Base-by-base conservation (phyloP, 2,888 invertebrate species). In the Augiades crinisus region DNA sequence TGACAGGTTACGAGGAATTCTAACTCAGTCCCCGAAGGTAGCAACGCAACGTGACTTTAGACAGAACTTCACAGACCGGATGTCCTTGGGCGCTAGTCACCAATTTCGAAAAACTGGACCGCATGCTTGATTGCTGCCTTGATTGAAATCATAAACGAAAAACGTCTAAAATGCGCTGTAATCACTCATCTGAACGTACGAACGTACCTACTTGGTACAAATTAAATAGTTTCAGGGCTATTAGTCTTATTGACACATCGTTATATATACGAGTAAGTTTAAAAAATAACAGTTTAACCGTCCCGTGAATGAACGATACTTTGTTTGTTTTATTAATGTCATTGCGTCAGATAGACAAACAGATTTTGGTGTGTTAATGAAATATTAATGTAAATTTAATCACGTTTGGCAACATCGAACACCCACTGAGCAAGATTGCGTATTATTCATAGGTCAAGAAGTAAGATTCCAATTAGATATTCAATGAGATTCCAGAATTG, bases 311-410 rank as follows among this genome's bases (percentile, higher is more conserved):
- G 41, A 50, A 49, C 3, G 37, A 21, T 50, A 14, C 27, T 50
- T 27, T 43, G 49, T 50, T 50, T 50, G 49, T 50, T 43, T 50
- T 43, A 50, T 33, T 50, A 43, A 50, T 47, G 41, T 41, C 3
- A 17, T 50, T 27, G 33, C 47, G 47, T 34, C 40, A 41, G 17
- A 19, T 3, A 14, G 21, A 33, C 22, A 33, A 50, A 30, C 8
- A 36, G 19, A 41, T 36, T 50, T 43, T 43, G 43, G 43, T 30
- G 50, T 36, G 50, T 46, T 46, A 37, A 37, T 46, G 36, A 37
- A 37, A 46, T 50, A 43, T 43, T 43, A 50, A 50, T 50, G 50
- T 50, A 19, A 47, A 49, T 49, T 27, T 43, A 50, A 36, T 27
- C 50, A 27, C 21, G 34, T 36, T 43, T 41, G 36, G 50, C 41